Base-by-base conservation (phyloP, 2,113 vertebrate genomes). In the Alligator mississippiensis region DNA sequence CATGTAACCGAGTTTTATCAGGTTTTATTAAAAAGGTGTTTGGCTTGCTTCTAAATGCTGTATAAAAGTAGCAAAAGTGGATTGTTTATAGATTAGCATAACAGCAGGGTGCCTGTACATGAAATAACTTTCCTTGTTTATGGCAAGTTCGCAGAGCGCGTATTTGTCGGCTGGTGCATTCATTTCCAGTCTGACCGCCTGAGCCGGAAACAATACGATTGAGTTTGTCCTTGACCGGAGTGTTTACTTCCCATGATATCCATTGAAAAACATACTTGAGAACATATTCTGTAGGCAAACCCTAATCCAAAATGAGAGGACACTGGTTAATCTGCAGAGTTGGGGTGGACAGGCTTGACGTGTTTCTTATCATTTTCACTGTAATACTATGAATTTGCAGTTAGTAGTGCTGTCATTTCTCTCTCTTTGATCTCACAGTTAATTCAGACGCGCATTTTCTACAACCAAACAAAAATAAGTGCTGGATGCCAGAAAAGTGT, bases 31-130 rank as follows among this genome's bases (percentile, higher is more conserved):
- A 38, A 74, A 38, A 72, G 14, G 70, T 74, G 21, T 11, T 12
- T 74, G 34, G 19, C 21, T 12, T 74, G 14, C 34, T 74, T 74
- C 47, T 74, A 12, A 22, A 13, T 47, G 34, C 34, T 74, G 21
- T 72, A 12, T 72, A 24, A 24, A 38, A 24, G 38, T 47, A 22
- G 47, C 14, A 47, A 11, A n/a, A 47, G 28, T 11, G 21, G 25
- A 1, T 0, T 74, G 21, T 70, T 90, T 88, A 4, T 6, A 0
- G 1, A 11, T 72, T 47, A 8, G 58, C 38, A 24, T 38, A 85
- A 74, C 7, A 62, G 30, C 25, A 6, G 34, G 72, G 14, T 66
- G 9, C 60, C 54, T 94, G 57, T 90, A 19, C 22, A 38, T 55
- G 19, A 38, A 55, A 3, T 78, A 16, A n/a, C 60, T 85, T 62